Evolutionary conservation across 2,797 vertebrate species (phyloP).

Genomic region (Huso huso): DNA sequence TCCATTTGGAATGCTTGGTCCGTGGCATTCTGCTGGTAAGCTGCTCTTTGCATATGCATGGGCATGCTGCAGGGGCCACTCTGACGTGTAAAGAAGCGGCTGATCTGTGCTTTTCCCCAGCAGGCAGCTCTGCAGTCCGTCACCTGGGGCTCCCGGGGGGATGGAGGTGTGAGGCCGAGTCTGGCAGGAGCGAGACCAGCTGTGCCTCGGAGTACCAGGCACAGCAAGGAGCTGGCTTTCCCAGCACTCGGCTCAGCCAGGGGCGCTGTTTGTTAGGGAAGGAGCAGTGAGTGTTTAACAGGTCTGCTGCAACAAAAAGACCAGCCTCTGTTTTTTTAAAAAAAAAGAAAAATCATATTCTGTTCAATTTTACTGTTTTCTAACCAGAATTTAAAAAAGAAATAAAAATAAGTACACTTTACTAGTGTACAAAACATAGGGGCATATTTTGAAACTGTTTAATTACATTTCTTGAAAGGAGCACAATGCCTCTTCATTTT

Average conservation of each 20-base stretch:
- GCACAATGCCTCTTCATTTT: too few relatives aligned
- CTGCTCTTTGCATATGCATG: slow-evolving; percentile 41
- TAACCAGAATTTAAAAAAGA: too few relatives aligned
- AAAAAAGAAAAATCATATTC: too few relatives aligned
- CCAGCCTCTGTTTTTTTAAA: too few relatives aligned
- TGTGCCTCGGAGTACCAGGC: slow-evolving; percentile 32
- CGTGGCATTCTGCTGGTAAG: slow-evolving; percentile 25
- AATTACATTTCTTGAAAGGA: too few relatives aligned
- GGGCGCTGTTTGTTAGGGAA: too few relatives aligned
- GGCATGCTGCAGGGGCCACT: slow-evolving; percentile 36
- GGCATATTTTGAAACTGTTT: too few relatives aligned
- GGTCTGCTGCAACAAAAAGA: too few relatives aligned
- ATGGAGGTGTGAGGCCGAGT: slow-evolving; percentile 28
- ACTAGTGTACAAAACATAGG: too few relatives aligned
- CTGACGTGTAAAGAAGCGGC: slow-evolving; percentile 18
- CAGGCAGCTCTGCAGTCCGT: slow-evolving; percentile 25
- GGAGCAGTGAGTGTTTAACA: too few relatives aligned
- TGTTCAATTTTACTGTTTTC: too few relatives aligned
- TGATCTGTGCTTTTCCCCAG: slow-evolving; percentile 37
- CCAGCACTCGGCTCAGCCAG: slow-evolving; percentile 18
- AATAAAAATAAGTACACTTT: too few relatives aligned
- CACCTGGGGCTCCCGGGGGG: slow-evolving; percentile 31
- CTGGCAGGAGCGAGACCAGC: slow-evolving; percentile 35
- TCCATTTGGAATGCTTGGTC: not conserved
- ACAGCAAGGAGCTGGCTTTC: slow-evolving; percentile 50